phyloP scores from a whole-genome alignment of 2,797 vertebrate genomes.

The Neosilurus mollespiculum region DNA sequence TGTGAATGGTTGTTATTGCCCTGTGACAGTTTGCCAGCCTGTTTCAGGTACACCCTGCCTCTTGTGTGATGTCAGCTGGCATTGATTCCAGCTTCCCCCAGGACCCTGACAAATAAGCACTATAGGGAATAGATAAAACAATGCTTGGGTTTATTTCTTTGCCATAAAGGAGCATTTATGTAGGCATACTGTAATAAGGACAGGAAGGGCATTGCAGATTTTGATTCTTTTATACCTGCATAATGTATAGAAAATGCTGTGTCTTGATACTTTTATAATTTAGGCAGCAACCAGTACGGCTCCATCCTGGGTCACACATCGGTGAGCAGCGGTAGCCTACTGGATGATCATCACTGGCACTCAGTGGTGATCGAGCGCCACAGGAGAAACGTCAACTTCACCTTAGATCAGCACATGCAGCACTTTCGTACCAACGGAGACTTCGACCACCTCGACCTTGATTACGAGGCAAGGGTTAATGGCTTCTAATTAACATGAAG shows the following conservation, averaged over 20 bases:
- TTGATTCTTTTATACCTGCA: neutral
- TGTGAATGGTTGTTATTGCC: no score
- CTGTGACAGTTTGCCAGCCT: no score
- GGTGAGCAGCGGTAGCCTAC: slow-evolving; percentile 88
- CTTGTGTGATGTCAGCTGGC: no score
- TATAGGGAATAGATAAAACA: neutral
- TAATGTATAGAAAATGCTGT: neutral
- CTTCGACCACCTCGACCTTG: slow-evolving; percentile 94
- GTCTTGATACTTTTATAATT: slow-evolving; percentile 1
- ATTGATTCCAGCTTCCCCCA: no score
- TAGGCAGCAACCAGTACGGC: slow-evolving; percentile 95
- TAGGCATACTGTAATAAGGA: neutral
- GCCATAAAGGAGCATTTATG: neutral
- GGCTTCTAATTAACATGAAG: neutral
- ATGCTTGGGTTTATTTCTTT: neutral
- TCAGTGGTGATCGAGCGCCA: slow-evolving; percentile 91
- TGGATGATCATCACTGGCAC: slow-evolving; percentile 98
- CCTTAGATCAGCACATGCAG: slow-evolving; percentile 88
- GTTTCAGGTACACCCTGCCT: no score
- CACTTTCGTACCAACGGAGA: slow-evolving; percentile 97
- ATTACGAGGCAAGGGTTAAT: slow-evolving; percentile 86
- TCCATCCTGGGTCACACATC: slow-evolving; percentile 95
- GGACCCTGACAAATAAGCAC: no score
- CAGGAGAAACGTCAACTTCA: slow-evolving; percentile 92
- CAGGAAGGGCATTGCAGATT: neutral